Evolutionary conservation across 2,888 invertebrate genomes (phyloP).

Genomic region (Drosophila imparisetae): DNA sequence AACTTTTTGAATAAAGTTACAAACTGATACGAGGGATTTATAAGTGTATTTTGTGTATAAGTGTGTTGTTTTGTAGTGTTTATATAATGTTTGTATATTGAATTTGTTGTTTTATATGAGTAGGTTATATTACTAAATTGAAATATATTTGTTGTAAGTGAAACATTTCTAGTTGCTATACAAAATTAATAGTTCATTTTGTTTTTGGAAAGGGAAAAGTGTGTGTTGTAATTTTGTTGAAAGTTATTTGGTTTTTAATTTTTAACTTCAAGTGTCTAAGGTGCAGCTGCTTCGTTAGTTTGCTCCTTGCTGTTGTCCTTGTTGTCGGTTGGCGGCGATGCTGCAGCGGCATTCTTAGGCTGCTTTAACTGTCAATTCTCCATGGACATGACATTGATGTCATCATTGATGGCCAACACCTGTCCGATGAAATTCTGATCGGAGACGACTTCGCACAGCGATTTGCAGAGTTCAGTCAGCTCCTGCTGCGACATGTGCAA

Average conservation of each 20-base stretch:
- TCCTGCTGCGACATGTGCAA: slow-evolving; percentile 89
- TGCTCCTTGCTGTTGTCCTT: slow-evolving; percentile 23
- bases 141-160: slow-evolving; percentile 49
- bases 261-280: slow-evolving; percentile 52
- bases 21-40: slow-evolving; percentile 51
- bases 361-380: slow-evolving; percentile 87
- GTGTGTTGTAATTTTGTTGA: slow-evolving; percentile 4
- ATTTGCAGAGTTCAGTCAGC: slow-evolving; percentile 87
- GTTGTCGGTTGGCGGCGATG: background rate
- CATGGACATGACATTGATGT: slow-evolving; percentile 91
- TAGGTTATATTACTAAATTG: slow-evolving; percentile 59
- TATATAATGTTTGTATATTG: slow-evolving; percentile 35
- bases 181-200: slow-evolving; percentile 46
- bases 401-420: slow-evolving; percentile 91
- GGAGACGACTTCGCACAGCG: slow-evolving; percentile 88
- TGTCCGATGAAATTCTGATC: slow-evolving; percentile 91
- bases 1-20: slow-evolving; percentile 41
- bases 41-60: slow-evolving; percentile 32
- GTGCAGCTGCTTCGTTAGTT: slow-evolving; percentile 59
- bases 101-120: slow-evolving; percentile 25
- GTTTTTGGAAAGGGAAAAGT: slow-evolving; percentile 23
- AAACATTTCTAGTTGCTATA: slow-evolving; percentile 49
- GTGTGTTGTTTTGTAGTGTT: slow-evolving; percentile 35
- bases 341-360: slow-evolving; percentile 74
- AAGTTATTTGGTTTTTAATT: slow-evolving; percentile 22